A percentile compares a stretch with the other conserved stretches of the same genome.
Evolutionary conservation across 1,140 invertebrate species (phyloP).

Genomic region (Metopolophium dirhodum): DNA sequence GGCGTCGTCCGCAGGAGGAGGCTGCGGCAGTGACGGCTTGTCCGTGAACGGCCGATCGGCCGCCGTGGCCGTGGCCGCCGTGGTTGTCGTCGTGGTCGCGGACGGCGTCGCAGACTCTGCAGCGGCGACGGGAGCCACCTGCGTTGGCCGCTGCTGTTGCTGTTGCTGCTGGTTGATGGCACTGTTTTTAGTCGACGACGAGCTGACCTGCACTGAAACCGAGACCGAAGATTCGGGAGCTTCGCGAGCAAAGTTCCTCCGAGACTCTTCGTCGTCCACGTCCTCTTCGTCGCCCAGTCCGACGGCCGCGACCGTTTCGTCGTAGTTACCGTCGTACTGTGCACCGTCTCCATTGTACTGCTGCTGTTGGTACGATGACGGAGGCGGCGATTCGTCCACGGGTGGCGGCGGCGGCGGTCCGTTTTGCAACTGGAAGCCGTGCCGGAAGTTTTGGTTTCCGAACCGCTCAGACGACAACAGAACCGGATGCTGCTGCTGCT

Average conservation of each 20-base stretch:
- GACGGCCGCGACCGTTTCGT: background rate
- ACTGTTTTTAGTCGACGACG: conserved; percentile 52
- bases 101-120: background rate
- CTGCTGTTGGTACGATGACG: conserved; percentile 46
- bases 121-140: background rate
- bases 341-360: background rate
- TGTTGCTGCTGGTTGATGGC: conserved; percentile 21
- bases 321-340: conserved; percentile 31
- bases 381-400: conserved; percentile 7
- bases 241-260: conserved; percentile 47
- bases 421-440: conserved; percentile 55
- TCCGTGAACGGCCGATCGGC: background rate
- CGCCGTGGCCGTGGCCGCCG: background rate
- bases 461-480: conserved; percentile 58
- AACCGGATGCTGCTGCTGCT: conserved; percentile 9
- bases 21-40: background rate
- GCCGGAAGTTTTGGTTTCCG: conserved; percentile 58
- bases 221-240: conserved; percentile 46
- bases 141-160: background rate
- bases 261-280: background rate
- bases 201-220: conserved; percentile 30
- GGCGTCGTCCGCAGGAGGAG: conserved; percentile 25
- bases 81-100: background rate
- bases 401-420: conserved; percentile 64
- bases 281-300: background rate